These are phyloP conservation scores for Cebus imitator DNA, from an alignment of 2,113 vertebrate species.

Conservation along the genomic window DNA sequence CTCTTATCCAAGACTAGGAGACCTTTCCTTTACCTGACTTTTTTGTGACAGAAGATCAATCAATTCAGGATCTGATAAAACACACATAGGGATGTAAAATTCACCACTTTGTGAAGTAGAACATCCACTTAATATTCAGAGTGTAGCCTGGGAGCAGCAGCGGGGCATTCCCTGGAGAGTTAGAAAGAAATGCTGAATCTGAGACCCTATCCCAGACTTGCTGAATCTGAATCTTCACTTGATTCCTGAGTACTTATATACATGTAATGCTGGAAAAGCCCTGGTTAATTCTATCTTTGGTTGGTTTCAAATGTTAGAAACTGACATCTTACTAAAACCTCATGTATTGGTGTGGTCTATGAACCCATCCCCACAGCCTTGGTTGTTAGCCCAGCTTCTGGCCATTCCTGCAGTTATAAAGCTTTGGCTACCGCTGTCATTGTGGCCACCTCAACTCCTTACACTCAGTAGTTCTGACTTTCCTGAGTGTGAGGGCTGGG, in stretches of 20 bases:
- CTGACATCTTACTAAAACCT: background rate
- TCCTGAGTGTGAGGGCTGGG: background rate
- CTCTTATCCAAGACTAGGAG: background rate
- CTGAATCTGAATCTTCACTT: background rate
- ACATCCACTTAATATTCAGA: background rate
- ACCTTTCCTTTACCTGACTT: background rate
- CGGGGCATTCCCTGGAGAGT: rapidly evolving
- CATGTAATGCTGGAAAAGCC: background rate
- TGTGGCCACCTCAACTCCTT: background rate
- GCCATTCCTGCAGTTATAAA: background rate
- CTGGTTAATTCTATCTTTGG: background rate
- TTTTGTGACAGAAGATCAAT: background rate
- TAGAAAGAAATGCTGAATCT: background rate
- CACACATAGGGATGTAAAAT: background rate
- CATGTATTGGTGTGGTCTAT: background rate
- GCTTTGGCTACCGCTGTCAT: background rate
- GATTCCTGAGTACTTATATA: background rate
- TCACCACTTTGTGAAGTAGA: background rate
- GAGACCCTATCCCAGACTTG: background rate
- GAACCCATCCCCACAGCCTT: background rate
- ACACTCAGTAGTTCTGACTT: background rate
- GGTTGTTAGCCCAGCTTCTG: background rate
- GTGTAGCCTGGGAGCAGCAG: background rate
- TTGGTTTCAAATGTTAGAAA: background rate
- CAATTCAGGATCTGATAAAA: background rate